Percentiles rank a stretch among this genome's conserved stretches.
Conservation (phyloP, 2,113 vertebrate genomes). For the Anthoscopus minutus region DNA sequence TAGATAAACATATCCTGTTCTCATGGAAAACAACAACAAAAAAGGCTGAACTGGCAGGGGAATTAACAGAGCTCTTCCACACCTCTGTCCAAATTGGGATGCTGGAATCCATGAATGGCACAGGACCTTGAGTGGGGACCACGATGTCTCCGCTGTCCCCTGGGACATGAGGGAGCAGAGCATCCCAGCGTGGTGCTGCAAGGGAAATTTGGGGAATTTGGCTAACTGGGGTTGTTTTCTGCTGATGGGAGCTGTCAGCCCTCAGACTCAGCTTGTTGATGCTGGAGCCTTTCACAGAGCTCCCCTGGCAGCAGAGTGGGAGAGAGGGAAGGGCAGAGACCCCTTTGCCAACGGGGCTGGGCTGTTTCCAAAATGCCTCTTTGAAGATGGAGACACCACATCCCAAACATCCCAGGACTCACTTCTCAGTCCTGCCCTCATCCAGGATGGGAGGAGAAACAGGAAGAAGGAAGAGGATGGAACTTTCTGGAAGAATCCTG, state of each 20-base stretch:
- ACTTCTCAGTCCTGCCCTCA: background rate
- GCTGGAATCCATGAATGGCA: accelerated
- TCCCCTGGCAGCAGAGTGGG: accelerated
- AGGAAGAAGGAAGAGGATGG: background rate
- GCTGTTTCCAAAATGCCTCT: background rate
- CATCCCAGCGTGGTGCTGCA: background rate
- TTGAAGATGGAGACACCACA: background rate
- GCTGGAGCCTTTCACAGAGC: background rate
- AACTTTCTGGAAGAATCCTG: background rate
- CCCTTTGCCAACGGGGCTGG: accelerated
- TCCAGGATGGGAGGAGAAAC: background rate
- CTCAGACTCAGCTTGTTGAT: background rate
- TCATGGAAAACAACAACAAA: slow-evolving; percentile 47
- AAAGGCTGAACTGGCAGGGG: background rate
- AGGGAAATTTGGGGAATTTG: background rate
- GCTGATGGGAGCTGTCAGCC: background rate
- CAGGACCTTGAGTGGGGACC: accelerated
- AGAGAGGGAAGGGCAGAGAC: background rate
- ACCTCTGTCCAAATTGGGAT: background rate
- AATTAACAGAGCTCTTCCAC: background rate
- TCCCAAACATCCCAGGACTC: accelerated
- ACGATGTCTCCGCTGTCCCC: background rate
- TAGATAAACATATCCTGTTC: slow-evolving; percentile 50
- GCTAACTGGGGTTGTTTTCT: background rate
- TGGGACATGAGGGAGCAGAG: accelerated